phyloP scores from a whole-genome alignment of 2,888 invertebrate species.

The Conomelus anceps region DNA sequence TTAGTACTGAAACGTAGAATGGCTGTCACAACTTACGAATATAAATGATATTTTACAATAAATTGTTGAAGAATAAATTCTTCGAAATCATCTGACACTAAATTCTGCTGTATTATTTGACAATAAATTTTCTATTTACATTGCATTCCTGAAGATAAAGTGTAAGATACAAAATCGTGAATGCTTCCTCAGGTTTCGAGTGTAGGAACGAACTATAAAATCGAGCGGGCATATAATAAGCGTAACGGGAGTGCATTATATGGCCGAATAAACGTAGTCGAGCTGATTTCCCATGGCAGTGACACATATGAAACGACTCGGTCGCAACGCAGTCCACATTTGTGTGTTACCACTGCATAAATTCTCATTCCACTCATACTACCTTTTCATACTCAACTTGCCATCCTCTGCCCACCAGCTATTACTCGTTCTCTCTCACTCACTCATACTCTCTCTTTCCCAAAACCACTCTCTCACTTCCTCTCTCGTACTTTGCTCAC shows the following conservation, averaged over 20 bases:
- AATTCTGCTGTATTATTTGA: background rate
- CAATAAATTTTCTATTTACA: background rate
- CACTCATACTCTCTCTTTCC: background rate
- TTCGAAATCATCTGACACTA: background rate
- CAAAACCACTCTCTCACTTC: background rate
- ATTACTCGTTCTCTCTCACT: background rate
- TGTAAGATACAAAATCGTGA: background rate
- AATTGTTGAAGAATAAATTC: background rate
- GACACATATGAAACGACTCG: background rate
- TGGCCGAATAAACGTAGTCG: background rate
- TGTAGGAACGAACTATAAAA: background rate
- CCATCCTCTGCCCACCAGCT: background rate
- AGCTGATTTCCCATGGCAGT: constrained; percentile 9
- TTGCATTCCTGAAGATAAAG: background rate
- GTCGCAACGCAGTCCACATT: background rate
- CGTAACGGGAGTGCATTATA: background rate
- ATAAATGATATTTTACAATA: background rate
- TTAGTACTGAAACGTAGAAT: too few species aligned
- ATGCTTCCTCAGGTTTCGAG: background rate
- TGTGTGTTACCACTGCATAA: background rate
- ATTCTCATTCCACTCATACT: background rate
- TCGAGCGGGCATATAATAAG: background rate
- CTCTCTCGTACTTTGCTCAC: background rate
- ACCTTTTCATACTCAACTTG: background rate
- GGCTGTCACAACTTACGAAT: too few species aligned